Percentiles rank a stretch among this genome's conserved stretches.
phyloP scores from a whole-genome alignment of 2,888 invertebrate species.

The Metalampra italica region DNA sequence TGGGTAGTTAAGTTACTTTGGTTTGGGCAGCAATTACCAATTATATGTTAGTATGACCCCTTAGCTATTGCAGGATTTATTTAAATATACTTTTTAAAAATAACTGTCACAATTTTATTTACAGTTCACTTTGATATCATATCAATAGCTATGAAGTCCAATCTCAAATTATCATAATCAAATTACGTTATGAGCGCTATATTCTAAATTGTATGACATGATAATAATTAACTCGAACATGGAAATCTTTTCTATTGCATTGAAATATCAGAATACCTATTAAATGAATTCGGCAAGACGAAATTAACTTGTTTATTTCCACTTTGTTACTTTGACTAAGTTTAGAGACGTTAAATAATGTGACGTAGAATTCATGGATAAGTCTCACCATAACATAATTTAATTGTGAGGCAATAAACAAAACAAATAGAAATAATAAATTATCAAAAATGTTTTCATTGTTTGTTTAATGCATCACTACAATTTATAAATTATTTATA shows the following conservation, averaged over 20 bases:
- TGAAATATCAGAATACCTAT: too few species aligned
- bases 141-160: constrained; percentile 43
- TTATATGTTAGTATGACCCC: constrained; percentile 29
- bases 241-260: too few species aligned
- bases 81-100: neutral
- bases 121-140: constrained; percentile 9
- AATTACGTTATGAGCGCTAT: constrained; percentile 12
- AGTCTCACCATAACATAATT: neutral
- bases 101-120: neutral
- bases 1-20: constrained; percentile 27
- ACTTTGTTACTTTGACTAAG: too few species aligned
- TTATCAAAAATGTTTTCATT: constrained; percentile 2
- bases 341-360: too few species aligned
- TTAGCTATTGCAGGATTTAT: constrained; percentile 38
- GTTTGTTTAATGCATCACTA: constrained; percentile 13
- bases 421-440: constrained; percentile 4
- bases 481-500: constrained; percentile 7
- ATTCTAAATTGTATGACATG: neutral
- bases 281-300: neutral
- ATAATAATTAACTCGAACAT: too few species aligned
- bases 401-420: constrained; percentile 26
- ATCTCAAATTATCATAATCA: constrained; percentile 21
- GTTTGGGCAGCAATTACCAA: constrained; percentile 31
- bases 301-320: too few species aligned
- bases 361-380: too few species aligned